Evolutionary conservation across 2,888 invertebrate genomes (phyloP).

Genomic region (Archips xylosteana): DNA sequence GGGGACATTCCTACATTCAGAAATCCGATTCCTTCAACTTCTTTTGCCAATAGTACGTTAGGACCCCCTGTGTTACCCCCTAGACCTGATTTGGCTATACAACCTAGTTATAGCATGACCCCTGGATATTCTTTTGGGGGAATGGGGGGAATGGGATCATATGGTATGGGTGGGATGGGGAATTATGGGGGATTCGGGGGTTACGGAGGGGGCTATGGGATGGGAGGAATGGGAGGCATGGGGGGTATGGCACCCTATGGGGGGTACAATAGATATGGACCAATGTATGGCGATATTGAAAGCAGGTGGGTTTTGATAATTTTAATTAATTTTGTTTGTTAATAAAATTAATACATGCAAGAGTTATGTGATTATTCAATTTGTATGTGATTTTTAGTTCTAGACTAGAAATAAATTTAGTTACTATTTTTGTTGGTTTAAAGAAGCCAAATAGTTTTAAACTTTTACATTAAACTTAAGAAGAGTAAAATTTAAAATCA

Average conservation of each 20-base stretch:
- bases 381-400: too few species aligned
- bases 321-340: conserved; percentile 5
- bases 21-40: conserved; percentile 63
- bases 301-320: conserved; percentile 77
- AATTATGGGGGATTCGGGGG: conserved; percentile 61
- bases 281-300: conserved; percentile 86
- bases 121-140: conserved; percentile 51
- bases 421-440: too few species aligned
- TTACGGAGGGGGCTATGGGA: conserved; percentile 49
- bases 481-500: too few species aligned
- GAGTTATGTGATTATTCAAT: too few species aligned
- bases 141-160: conserved; percentile 40
- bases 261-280: conserved; percentile 74
- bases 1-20: conserved; percentile 59
- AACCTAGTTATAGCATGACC: conserved; percentile 64
- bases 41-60: conserved; percentile 48
- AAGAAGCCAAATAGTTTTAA: too few species aligned
- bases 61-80: conserved; percentile 69
- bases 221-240: conserved; percentile 56
- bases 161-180: conserved; percentile 43
- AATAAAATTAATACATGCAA: not conserved
- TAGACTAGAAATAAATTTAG: too few species aligned
- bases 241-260: conserved; percentile 67
- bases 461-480: too few species aligned
- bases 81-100: conserved; percentile 63